These are phyloP conservation scores for Parotocinclus haroldoi DNA, from an alignment of 2,797 vertebrate genomes.

Conservation along the genomic window DNA sequence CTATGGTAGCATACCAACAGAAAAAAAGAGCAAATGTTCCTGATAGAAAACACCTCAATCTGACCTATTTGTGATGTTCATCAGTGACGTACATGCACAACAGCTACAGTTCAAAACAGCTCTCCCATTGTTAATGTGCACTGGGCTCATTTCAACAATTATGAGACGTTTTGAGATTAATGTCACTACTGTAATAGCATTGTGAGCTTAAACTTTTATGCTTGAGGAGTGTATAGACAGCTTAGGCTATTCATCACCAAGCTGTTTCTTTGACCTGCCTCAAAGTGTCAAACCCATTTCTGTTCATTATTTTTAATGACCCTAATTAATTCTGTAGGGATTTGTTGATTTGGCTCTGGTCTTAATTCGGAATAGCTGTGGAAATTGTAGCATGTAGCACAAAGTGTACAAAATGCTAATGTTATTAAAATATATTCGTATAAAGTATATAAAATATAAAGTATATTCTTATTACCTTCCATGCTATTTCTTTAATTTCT, in stretches of 20 bases:
- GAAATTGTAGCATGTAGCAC: no score
- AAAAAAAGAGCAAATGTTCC: constrained; percentile 37
- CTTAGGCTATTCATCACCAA: constrained; percentile 17
- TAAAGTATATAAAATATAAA: no score
- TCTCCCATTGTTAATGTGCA: neutral
- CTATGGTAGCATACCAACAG: neutral
- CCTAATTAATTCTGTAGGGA: constrained; percentile 20
- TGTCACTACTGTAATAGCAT: neutral
- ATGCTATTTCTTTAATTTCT: no score
- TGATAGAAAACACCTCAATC: constrained; percentile 21
- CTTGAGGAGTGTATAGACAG: no score
- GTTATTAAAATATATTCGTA: no score
- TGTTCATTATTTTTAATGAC: constrained; percentile 20
- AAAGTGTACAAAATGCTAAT: no score
- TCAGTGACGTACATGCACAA: constrained; percentile 8
- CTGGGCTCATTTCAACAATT: neutral
- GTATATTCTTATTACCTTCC: no score
- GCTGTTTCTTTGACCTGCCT: constrained; percentile 36
- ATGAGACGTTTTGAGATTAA: neutral
- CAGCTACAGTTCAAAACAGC: constrained; percentile 1
- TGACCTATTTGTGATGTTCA: constrained; percentile 27
- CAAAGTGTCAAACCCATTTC: constrained; percentile 19
- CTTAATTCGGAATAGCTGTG: no score
- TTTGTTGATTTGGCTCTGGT: constrained; percentile 1
- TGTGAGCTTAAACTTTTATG: neutral